A percentile compares a stretch with the other conserved stretches of the same genome.
Conservation (phyloP, 2,888 invertebrate genomes). For the Andricus curvator region DNA sequence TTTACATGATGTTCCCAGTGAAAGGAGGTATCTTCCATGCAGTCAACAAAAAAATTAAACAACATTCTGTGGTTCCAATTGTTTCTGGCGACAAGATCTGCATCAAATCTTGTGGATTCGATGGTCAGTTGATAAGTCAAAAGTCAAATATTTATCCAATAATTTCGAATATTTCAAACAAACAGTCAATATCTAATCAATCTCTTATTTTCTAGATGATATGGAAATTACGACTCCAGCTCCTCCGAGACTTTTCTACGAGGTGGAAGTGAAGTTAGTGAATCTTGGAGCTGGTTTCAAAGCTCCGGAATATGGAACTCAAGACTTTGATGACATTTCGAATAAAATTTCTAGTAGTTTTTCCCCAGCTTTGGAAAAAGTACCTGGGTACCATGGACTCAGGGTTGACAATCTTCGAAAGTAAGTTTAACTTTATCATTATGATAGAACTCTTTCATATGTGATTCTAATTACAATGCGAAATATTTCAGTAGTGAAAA, state of each 20-base stretch:
- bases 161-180: not conserved
- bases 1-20: slow-evolving; percentile 93
- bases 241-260: slow-evolving; percentile 85
- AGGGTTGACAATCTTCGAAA: slow-evolving; percentile 85
- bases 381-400: slow-evolving; percentile 87
- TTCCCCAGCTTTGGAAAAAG: slow-evolving; percentile 81
- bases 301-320: slow-evolving; percentile 85
- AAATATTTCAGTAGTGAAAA: slow-evolving; percentile 68
- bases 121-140: slow-evolving; percentile 79
- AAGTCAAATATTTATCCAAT: not conserved
- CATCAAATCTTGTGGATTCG: slow-evolving; percentile 87
- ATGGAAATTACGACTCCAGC: slow-evolving; percentile 82
- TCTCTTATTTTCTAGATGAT: slow-evolving; percentile 76
- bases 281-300: slow-evolving; percentile 89
- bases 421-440: slow-evolving; percentile 69
- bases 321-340: slow-evolving; percentile 86
- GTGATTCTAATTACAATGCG: slow-evolving; percentile 6
- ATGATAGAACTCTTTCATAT: not conserved
- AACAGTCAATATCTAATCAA: not conserved
- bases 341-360: slow-evolving; percentile 84
- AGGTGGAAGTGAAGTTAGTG: slow-evolving; percentile 86
- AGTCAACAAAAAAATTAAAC: slow-evolving; percentile 91
- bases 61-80: slow-evolving; percentile 87
- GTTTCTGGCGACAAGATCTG: slow-evolving; percentile 89
- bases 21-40: slow-evolving; percentile 90